phyloP scores from a whole-genome alignment of 2,888 invertebrate species.

The Dolomedes plantarius region DNA sequence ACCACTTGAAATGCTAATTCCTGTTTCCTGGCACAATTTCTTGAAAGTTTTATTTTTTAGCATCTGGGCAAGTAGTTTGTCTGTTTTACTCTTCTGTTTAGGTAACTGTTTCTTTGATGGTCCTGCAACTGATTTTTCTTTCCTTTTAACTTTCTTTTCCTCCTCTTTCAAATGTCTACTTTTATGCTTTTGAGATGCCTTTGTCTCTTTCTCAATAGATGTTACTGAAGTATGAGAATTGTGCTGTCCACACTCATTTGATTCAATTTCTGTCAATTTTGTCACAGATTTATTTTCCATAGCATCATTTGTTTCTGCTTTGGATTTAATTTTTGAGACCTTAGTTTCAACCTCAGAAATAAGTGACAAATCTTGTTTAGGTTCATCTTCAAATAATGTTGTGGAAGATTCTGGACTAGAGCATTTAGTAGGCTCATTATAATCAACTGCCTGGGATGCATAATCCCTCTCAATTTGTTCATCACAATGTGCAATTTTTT shows the following conservation, averaged over 20 bases:
- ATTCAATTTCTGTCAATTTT: neutral
- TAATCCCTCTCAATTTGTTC: no score
- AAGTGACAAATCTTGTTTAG: neutral
- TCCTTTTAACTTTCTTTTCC: neutral
- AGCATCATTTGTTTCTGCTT: neutral
- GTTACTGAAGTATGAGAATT: neutral
- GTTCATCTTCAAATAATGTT: neutral
- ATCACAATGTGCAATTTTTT: no score
- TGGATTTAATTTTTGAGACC: neutral
- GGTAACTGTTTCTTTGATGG: neutral
- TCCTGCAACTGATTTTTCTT: neutral
- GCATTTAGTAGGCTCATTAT: no score
- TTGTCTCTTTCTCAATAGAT: neutral
- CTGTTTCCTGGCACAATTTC: constrained; percentile 26
- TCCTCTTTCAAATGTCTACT: neutral
- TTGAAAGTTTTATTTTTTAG: constrained; percentile 48
- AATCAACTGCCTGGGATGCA: no score
- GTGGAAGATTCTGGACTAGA: neutral
- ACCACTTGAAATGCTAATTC: constrained; percentile 17
- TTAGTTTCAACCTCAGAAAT: neutral
- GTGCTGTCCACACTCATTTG: neutral
- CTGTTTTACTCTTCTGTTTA: constrained; percentile 24
- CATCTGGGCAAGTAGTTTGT: constrained; percentile 37
- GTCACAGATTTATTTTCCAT: neutral
- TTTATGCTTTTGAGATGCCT: neutral